Evolutionary conservation across 2,888 invertebrate species (phyloP).

Genomic region (Aphodius granarius): DNA sequence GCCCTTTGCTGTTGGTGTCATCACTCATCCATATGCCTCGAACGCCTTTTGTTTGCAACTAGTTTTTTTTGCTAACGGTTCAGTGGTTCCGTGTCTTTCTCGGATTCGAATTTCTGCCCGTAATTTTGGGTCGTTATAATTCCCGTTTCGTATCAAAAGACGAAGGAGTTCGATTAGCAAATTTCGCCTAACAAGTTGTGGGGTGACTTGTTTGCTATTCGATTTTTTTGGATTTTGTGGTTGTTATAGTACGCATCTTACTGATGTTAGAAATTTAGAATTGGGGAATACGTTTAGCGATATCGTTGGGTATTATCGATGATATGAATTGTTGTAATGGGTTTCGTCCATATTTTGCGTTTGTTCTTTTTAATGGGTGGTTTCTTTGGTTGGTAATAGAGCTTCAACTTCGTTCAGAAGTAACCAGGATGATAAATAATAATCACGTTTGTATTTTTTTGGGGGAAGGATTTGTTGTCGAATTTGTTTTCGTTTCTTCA

Average conservation of each 20-base stretch:
- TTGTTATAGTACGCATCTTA: background rate
- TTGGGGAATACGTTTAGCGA: no score
- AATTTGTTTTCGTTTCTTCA: background rate
- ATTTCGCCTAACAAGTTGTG: background rate
- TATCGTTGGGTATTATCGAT: no score
- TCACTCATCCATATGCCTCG: no score
- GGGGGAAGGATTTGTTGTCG: no score
- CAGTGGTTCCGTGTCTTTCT: background rate
- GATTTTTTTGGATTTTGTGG: background rate
- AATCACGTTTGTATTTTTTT: no score
- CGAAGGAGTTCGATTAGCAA: background rate
- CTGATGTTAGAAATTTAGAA: no score
- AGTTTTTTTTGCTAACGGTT: background rate
- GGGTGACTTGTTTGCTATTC: background rate
- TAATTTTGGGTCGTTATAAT: no score
- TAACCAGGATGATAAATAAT: background rate
- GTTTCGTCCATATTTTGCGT: background rate
- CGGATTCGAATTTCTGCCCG: background rate
- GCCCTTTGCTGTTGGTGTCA: no score
- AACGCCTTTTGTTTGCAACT: no score
- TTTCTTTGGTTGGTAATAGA: background rate
- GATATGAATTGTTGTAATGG: no score
- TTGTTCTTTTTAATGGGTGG: background rate
- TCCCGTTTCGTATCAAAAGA: no score
- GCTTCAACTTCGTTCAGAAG: background rate